Conservation (phyloP, 2,113 vertebrate genomes). For the Gambusia affinis region DNA sequence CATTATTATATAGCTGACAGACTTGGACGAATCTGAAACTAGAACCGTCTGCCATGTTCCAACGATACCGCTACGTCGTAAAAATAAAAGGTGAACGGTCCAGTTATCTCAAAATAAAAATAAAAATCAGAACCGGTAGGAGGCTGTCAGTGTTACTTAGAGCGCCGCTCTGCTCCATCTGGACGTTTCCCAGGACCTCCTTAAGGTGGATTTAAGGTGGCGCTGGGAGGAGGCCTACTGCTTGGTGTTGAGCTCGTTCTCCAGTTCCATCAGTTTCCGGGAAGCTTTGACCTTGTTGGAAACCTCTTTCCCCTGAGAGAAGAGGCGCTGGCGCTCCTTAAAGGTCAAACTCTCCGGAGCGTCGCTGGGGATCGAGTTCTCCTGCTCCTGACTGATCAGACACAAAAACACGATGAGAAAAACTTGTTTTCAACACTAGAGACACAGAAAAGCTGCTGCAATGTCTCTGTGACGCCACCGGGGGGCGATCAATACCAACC, state of each 20-base stretch:
- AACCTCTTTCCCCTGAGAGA: conserved; percentile 97
- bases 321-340: conserved; percentile 96
- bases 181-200: conserved; percentile 40
- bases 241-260: conserved; percentile 97
- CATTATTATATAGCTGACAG: conserved; percentile 80
- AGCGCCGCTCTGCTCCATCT: conserved; percentile 21
- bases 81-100: conserved; percentile 74
- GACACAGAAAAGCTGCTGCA: too few species aligned
- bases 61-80: conserved; percentile 76
- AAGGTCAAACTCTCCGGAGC: conserved; percentile 94
- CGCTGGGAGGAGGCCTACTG: conserved; percentile 67
- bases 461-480: too few species aligned
- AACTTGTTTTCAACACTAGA: not conserved
- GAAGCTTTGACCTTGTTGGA: conserved; percentile 98
- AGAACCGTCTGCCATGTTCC: conserved; percentile 75
- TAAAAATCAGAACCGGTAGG: conserved; percentile 59
- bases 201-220: conserved; percentile 36
- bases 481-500: too few species aligned
- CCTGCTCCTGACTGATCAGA: conserved; percentile 84
- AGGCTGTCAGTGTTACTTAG: conserved; percentile 36
- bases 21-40: conserved; percentile 66
- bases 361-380: conserved; percentile 80
- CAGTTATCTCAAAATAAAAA: conserved; percentile 76
- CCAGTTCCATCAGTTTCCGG: conserved; percentile 95
- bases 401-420: not conserved